Base-by-base conservation (phyloP, 2,888 invertebrate genomes). In the Theodoxus fluviatilis region DNA sequence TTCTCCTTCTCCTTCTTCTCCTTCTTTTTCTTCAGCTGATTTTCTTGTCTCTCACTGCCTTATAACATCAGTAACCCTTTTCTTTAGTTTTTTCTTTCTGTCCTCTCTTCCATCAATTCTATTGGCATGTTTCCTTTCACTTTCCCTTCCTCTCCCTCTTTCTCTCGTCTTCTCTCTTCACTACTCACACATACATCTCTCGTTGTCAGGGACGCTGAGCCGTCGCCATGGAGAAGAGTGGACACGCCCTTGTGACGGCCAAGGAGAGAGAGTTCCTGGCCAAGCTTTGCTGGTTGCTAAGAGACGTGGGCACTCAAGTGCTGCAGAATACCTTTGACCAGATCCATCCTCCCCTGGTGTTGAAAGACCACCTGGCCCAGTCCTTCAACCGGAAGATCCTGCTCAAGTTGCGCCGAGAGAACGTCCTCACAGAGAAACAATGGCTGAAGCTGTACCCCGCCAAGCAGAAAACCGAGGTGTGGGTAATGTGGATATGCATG, bases 261-360 rank as follows among this genome's bases (percentile, higher is more conserved):
- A 78, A 79, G 67, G 80, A 80, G 69, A 76, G 77, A 37, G 80
- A 80, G 67, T 77, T 79, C 74, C 74, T 80, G 33, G 79, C 81
- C 18, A 75, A 80, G 22, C 76, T 83, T 43, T 80, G 80, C 69
- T 79, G 81, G 79, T 72, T 83, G 18, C 73, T 83, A 9, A 74
- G 79, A n/a, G 82, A 83, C 66, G 81, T 78, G 25, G 83, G 83
- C 7, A 78, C 79, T 4, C 71, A 75, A 9, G 79, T 80, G 2
- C 76, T 83, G 1, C 69, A 75, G 25, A 57, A 68, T 6, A 78
- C 79, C 2, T 83, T 84, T 67, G 80, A 83, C 76, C 78, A 78
- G 65, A 76, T 83, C 28, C 81, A 83, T 67, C 81, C 83, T 0
- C 80, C 82, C 7, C 66, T 81, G 0, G 75, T 66, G 33, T 76